phyloP scores from a whole-genome alignment of 2,888 invertebrate genomes.

The Xylota sylvarum region DNA sequence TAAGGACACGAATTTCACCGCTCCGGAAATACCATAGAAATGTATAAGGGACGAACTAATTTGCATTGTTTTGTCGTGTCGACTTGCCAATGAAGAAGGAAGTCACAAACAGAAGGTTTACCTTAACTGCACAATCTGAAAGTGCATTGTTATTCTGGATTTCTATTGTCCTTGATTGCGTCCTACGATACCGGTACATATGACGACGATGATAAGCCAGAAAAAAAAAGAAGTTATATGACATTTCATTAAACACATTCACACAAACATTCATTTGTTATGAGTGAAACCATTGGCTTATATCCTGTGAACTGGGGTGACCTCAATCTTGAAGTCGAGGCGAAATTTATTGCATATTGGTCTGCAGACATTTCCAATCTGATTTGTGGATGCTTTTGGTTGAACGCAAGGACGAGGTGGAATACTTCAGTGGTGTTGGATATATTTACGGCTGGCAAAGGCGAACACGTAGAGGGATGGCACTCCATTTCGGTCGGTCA shows the following conservation, averaged over 20 bases:
- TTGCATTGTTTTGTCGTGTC: conserved; percentile 51
- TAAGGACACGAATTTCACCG: conserved; percentile 62
- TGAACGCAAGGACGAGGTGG: conserved; percentile 7
- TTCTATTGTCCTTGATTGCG: conserved; percentile 48
- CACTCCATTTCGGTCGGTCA: conserved; percentile 33
- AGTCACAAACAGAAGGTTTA: conserved; percentile 42
- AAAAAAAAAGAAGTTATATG: conserved; percentile 44
- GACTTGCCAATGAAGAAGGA: conserved; percentile 13
- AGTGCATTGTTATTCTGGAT: conserved; percentile 50
- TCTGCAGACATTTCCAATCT: conserved; percentile 50
- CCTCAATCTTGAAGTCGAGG: conserved; percentile 20
- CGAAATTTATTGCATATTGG: conserved; percentile 72
- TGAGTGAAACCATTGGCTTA: conserved; percentile 32
- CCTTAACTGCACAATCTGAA: background rate
- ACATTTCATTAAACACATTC: conserved; percentile 57
- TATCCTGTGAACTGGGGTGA: conserved; percentile 16
- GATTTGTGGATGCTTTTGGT: conserved; percentile 35
- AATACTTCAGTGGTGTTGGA: background rate
- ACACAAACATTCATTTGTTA: conserved; percentile 25
- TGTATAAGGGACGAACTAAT: conserved; percentile 65
- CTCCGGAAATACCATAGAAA: conserved; percentile 59
- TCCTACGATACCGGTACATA: background rate
- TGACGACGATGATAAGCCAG: conserved; percentile 1
- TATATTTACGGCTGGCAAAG: conserved; percentile 25
- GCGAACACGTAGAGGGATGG: background rate